A percentile compares a stretch with the other conserved stretches of the same genome.
Evolutionary conservation across 1,140 invertebrate genomes (phyloP).

Genomic region (Eupristina koningsbergeri): DNA sequence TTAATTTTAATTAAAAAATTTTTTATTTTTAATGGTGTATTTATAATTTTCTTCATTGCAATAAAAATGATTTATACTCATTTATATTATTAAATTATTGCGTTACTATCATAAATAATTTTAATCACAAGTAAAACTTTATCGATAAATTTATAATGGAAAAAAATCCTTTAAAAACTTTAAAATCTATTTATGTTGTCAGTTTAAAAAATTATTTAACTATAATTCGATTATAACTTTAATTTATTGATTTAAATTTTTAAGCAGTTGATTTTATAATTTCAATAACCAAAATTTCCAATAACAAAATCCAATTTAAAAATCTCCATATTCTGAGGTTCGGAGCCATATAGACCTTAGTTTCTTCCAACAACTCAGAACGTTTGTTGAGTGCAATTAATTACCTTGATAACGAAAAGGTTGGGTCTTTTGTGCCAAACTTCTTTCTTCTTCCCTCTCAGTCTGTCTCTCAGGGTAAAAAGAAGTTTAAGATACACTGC

Average conservation of each 20-base stretch:
- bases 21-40: too few species aligned
- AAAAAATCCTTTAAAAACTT: too few species aligned
- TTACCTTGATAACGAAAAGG: conserved; percentile 44
- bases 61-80: too few species aligned
- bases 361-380: conserved; percentile 12
- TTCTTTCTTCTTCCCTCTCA: background rate
- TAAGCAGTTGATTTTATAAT: background rate
- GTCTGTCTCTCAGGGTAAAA: background rate
- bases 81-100: too few species aligned
- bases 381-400: conserved; percentile 24
- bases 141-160: too few species aligned
- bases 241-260: background rate
- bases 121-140: too few species aligned
- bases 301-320: background rate
- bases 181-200: background rate
- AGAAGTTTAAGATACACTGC: background rate
- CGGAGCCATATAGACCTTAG: background rate
- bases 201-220: background rate
- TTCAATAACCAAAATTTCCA: background rate
- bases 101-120: too few species aligned
- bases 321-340: background rate
- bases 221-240: background rate
- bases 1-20: too few species aligned
- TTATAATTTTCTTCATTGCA: too few species aligned
- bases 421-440: conserved; percentile 4